These are phyloP conservation scores for Porites lobata DNA, from an alignment of 92 coral and sea anemone genomes.

Conservation along the genomic window DNA sequence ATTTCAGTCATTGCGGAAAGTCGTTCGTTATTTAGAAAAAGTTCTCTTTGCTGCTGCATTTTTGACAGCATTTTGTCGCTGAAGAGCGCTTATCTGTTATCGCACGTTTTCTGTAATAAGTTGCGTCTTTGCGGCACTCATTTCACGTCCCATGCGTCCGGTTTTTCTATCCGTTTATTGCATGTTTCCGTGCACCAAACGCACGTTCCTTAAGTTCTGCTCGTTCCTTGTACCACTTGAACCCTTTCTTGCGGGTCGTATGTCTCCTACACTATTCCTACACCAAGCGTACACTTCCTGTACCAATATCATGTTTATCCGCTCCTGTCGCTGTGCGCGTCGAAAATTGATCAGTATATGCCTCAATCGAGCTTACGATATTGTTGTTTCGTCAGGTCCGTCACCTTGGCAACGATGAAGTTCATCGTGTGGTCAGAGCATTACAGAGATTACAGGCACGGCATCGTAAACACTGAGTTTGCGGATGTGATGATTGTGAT, in stretches of 20 bases:
- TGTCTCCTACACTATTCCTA: no score
- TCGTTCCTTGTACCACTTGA: neutral
- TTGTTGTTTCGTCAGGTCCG: constrained; percentile 78
- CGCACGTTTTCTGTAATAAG: no score
- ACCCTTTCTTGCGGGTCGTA: no score
- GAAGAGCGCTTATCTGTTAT: neutral
- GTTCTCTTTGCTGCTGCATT: no score
- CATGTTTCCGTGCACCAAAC: neutral
- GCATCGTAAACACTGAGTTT: constrained; percentile 98
- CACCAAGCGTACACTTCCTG: neutral
- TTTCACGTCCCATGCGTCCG: no score
- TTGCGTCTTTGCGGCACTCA: no score
- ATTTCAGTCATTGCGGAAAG: no score
- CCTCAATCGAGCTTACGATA: neutral
- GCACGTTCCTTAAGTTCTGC: neutral
- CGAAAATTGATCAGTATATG: neutral
- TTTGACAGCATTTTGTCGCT: neutral
- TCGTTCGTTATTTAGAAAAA: no score
- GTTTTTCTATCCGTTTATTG: no score
- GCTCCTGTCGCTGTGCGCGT: neutral
- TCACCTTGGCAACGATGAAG: constrained; percentile 98
- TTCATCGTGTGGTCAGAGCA: constrained; percentile 99
- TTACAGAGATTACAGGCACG: constrained; percentile 94
- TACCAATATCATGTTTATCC: neutral
- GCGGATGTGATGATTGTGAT: constrained; percentile 93